Evolutionary conservation across 1,140 invertebrate genomes (phyloP), one percentile per base, ranked within the genome.

Genomic region (Drosophila auraria): DNA sequence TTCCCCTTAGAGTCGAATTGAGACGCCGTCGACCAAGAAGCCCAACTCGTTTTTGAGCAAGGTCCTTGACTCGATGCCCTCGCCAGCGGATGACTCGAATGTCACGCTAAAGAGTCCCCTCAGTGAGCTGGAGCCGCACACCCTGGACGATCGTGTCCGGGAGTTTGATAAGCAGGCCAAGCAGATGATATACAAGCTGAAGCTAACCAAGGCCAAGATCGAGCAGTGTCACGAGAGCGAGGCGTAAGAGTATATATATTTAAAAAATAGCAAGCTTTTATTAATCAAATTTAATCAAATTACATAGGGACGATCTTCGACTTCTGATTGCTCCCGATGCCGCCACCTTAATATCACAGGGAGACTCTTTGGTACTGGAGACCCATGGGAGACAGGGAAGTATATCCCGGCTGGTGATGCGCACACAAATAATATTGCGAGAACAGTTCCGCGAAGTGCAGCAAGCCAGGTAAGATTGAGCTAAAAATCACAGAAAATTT

Each of bases 331-430:
- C 97, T 7, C 96, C 96, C 0, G 96, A 97, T 92, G 96, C 96
- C 58, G 96, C 96, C 12, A 95, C 95, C 49, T 93, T 97, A 17
- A 97, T 97, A 50, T 97, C 96, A 14, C 95, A 95, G 84, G 96
- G 97, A 2, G 96, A 97, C 89, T 95, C 96, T 49, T 93, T 97
- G 38, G 96, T 97, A 1, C 94, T 96, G 77, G 94, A 94, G 62
- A 95, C 96, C 2, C 95, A 96, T 66, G 93, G 92, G 17, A 93
- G 83, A 54, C 89, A 91, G 57, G 87, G 87, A 17, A 82, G 81
- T 68, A 79, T 93, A 3, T 93, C 93, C 0, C 89, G 86, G 0
- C 61, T 87, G 3, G 91, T 93, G 2, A 92, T 93, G 86, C 74
- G 83, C 23, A 87, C 89, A 1, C 92, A 93, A 65, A 92, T 89